These are phyloP conservation scores for Limnephilus rhombicus DNA, from an alignment of 2,888 invertebrate genomes.

Conservation along the genomic window DNA sequence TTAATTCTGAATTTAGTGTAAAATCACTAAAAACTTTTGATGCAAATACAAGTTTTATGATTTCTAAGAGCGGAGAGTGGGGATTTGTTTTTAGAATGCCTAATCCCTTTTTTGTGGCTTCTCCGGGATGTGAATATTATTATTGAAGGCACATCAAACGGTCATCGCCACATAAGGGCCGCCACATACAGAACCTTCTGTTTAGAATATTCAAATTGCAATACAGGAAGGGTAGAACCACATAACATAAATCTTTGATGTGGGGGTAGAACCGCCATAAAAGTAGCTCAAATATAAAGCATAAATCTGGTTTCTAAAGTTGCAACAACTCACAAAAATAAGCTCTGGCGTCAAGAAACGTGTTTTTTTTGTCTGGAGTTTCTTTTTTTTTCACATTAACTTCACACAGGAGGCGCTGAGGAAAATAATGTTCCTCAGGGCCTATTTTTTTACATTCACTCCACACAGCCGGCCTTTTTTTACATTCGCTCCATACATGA, in stretches of 20 bases:
- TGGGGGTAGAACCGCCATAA: not conserved
- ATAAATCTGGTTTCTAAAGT: not conserved
- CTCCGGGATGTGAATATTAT: not conserved
- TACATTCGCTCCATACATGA: too few species aligned
- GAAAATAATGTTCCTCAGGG: too few species aligned
- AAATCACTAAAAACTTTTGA: not conserved
- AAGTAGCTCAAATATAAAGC: not conserved
- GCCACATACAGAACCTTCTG: not conserved
- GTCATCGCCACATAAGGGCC: not conserved
- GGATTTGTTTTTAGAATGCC: not conserved
- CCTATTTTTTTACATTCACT: too few species aligned
- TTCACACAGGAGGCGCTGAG: too few species aligned
- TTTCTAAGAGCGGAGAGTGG: not conserved
- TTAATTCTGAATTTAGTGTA: not conserved
- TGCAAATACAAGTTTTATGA: not conserved
- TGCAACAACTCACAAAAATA: not conserved
- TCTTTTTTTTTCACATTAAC: too few species aligned
- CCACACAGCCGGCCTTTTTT: too few species aligned
- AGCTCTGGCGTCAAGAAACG: too few species aligned
- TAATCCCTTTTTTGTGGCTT: not conserved
- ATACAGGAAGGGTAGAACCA: not conserved
- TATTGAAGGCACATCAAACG: not conserved
- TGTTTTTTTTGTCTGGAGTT: too few species aligned
- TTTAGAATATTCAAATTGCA: not conserved
- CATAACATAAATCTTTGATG: too few species aligned